Evolutionary conservation across 2,797 vertebrate genomes (phyloP).

Genomic region (Micropoecilia bifurca): DNA sequence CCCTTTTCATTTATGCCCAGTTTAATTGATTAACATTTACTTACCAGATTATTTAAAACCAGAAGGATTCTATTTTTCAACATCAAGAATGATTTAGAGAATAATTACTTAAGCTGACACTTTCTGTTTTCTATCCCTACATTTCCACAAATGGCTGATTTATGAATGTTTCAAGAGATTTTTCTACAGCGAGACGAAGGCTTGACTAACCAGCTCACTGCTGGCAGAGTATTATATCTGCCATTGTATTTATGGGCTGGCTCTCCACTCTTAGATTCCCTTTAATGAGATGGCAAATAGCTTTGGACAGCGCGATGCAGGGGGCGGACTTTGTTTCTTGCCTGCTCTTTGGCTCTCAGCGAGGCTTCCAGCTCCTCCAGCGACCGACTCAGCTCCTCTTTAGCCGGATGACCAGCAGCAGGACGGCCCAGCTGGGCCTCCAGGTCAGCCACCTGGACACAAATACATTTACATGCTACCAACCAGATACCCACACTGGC

Average conservation of each 20-base stretch:
- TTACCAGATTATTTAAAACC: slow-evolving; percentile 9
- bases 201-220: slow-evolving; percentile 1
- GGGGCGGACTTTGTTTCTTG: slow-evolving; percentile 48
- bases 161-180: background rate
- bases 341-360: slow-evolving; percentile 92
- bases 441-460: slow-evolving; percentile 89
- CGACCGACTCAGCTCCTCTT: slow-evolving; percentile 83
- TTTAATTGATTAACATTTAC: slow-evolving; percentile 1
- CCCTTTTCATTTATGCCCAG: background rate
- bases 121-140: background rate
- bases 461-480: slow-evolving; percentile 2
- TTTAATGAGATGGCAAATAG: slow-evolving; percentile 12
- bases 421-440: slow-evolving; percentile 84
- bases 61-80: slow-evolving; percentile 20
- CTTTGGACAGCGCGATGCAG: slow-evolving; percentile 18
- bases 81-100: slow-evolving; percentile 17
- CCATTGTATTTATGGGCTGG: slow-evolving; percentile 1
- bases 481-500: background rate
- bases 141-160: slow-evolving; percentile 4
- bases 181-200: background rate
- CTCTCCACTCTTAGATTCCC: slow-evolving; percentile 1
- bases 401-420: slow-evolving; percentile 70
- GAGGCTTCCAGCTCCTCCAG: slow-evolving; percentile 89
- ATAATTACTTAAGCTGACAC: slow-evolving; percentile 13
- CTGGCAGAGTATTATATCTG: background rate